Evolutionary conservation across 2,797 vertebrate genomes (phyloP), one percentile per base, ranked within the genome.

Genomic region (Helostoma temminkii): DNA sequence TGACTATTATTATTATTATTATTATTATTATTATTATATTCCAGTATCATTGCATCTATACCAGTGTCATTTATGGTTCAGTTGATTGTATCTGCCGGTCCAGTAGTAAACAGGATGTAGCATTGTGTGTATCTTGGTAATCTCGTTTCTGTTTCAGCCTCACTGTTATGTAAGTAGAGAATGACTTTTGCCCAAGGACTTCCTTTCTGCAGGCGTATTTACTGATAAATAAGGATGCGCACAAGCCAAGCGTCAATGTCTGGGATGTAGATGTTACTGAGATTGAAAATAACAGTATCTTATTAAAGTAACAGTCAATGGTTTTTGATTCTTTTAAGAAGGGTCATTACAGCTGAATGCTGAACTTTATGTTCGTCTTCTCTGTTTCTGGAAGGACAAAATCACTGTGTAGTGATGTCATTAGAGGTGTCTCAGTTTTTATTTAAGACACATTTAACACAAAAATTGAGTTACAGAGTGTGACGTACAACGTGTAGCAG

Each of bases 161-260:
- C 49, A 47, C 21, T 63, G 78, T 89, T 90, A 81, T 49, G 42
- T 84, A 84, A 91, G 71, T 48, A 39, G 75, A 77, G 66, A 69
- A 72, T 78, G 64, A 76, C 66, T 76, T 70, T 64, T 76, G 61
- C 55, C 28, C 47, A 69, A 78, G 71, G 81, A 85, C 60, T 52
- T 43, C 59, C 58, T 52, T 28, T 73, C 26, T 42, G 39, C 9
- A 39, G 59, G n/a, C 66, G 12, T 57, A 14, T 21, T 47, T 12
- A 36, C 71, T 45, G 25, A 58, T 32, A 57, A 55, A 64, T 61
- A 64, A 28, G 59, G 53, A 60, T 47, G 55, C 19, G 41, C 67
- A 67, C 25, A 47, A 32, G 19, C 32, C 9, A 34, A 14, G 21
- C 32, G 34, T 21, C 7, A 3, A 47, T 49, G 46, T 54, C 65